Evolutionary conservation across 1,140 invertebrate species (phyloP).

Genomic region (Ips nitidus): DNA sequence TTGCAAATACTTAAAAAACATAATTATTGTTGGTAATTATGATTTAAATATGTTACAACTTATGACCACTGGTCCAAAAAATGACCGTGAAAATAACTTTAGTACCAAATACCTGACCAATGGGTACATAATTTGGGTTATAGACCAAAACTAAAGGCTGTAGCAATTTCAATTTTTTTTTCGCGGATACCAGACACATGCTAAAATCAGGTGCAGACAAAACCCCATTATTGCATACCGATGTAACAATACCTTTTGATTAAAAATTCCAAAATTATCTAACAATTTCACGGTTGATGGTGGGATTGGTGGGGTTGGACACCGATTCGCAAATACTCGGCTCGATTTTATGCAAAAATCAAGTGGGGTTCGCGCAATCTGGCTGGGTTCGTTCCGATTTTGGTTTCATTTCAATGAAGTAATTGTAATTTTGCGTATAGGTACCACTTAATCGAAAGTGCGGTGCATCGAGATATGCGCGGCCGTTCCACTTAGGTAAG

Average conservation of each 20-base stretch:
- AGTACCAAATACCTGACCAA: too few species aligned
- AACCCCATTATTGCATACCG: not conserved
- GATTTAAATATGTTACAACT: too few species aligned
- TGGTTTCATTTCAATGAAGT: constrained; percentile 32
- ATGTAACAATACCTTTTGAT: constrained; percentile 11
- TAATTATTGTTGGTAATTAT: too few species aligned
- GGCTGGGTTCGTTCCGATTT: constrained; percentile 8
- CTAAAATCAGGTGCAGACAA: not conserved
- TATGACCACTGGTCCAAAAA: too few species aligned
- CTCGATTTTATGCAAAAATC: constrained; percentile 25
- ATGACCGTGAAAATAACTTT: too few species aligned
- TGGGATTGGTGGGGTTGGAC: constrained; percentile 9
- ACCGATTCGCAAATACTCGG: constrained; percentile 8
- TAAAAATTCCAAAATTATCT: constrained; percentile 29
- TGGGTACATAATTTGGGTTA: too few species aligned
- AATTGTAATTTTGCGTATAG: constrained; percentile 16
- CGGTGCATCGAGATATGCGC: constrained; percentile 21
- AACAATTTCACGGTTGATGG: constrained; percentile 26
- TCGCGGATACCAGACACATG: not conserved
- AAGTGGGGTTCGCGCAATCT: constrained; percentile 16
- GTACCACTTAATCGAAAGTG: constrained; percentile 30
- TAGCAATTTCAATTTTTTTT: not conserved
- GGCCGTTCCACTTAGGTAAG: constrained; percentile 27
- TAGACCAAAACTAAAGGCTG: not conserved
- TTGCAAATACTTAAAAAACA: too few species aligned